Conservation (phyloP, 2,888 invertebrate genomes). For the Heliconius sara region DNA sequence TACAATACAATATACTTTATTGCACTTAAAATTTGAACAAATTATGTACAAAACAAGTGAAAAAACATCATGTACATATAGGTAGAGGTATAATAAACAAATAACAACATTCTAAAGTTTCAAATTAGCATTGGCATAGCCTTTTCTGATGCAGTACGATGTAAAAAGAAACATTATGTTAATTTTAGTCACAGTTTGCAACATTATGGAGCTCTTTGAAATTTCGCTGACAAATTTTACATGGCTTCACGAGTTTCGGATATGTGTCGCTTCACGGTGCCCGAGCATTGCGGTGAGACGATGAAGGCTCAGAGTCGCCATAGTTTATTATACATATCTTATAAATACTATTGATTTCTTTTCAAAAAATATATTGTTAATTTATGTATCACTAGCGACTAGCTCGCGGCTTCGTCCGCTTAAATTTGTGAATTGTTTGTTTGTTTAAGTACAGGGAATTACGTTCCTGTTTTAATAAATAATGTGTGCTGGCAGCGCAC, state of each 20-base stretch:
- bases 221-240: constrained; percentile 33
- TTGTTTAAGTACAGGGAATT: too few species aligned
- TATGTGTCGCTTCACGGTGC: constrained; percentile 31
- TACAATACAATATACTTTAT: too few species aligned
- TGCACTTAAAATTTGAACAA: too few species aligned
- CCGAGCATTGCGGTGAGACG: constrained; percentile 15
- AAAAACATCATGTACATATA: too few species aligned
- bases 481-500: too few species aligned
- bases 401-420: too few species aligned
- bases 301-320: constrained; percentile 17
- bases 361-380: background rate
- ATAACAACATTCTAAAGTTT: background rate
- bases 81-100: background rate
- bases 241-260: constrained; percentile 30
- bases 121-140: constrained; percentile 9
- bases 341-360: background rate
- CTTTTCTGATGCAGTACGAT: constrained; percentile 6
- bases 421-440: too few species aligned
- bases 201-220: constrained; percentile 30
- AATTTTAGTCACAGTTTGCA: constrained; percentile 22
- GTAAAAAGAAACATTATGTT: constrained; percentile 16
- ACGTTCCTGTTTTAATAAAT: too few species aligned
- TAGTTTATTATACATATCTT: constrained; percentile 2
- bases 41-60: too few species aligned
- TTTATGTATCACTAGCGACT: background rate